Conservation (phyloP, 2,113 vertebrate species). For the Gymnobelideus leadbeateri region DNA sequence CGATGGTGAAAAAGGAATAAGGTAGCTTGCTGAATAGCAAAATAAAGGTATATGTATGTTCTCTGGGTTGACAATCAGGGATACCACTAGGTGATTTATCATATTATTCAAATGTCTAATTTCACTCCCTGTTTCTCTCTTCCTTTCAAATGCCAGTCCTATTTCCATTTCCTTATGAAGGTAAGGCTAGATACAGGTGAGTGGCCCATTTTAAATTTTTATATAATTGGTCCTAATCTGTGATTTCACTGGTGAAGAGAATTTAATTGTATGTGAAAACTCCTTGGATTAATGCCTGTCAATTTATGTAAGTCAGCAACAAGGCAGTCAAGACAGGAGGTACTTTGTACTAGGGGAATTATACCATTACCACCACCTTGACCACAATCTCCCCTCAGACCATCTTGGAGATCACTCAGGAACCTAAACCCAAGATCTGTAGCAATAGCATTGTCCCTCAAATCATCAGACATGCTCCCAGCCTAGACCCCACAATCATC, state of each 20-base stretch:
- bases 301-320: neutral
- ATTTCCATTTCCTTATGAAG: neutral
- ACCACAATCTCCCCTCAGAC: neutral
- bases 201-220: neutral
- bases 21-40: conserved; percentile 13
- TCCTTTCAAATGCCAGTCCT: neutral
- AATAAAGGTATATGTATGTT: conserved; percentile 42
- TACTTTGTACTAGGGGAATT: neutral
- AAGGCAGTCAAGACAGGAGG: neutral
- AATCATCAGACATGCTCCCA: neutral
- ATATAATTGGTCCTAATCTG: neutral
- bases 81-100: neutral
- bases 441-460: neutral
- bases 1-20: neutral
- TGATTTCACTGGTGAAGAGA: neutral
- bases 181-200: neutral
- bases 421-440: neutral
- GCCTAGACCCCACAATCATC: neutral
- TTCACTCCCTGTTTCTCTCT: neutral
- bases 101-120: neutral
- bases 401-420: neutral
- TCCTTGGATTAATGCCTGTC: neutral
- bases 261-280: neutral
- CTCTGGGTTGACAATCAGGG: conserved; percentile 28
- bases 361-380: neutral